Conservation (phyloP, 2,888 invertebrate genomes). For the Encarsia formosa region DNA sequence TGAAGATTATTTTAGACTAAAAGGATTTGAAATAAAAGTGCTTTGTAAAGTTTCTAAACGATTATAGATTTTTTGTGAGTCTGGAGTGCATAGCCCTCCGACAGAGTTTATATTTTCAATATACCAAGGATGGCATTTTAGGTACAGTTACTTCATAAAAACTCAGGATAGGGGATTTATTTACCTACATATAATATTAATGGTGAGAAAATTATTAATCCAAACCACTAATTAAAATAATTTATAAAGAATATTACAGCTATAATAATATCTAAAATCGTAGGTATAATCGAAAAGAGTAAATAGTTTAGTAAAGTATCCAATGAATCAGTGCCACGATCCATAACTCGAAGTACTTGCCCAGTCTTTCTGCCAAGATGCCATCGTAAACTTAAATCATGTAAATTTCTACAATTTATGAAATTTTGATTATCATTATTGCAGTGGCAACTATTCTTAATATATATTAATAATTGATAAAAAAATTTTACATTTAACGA, state of each 20-base stretch:
- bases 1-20: no score
- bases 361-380: constrained; percentile 94
- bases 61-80: no score
- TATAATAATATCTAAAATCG: constrained; percentile 85
- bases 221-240: constrained; percentile 91
- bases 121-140: no score
- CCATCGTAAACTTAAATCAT: constrained; percentile 88
- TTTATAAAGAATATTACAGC: constrained; percentile 86
- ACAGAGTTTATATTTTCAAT: no score
- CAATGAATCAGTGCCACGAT: constrained; percentile 94
- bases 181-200: constrained; percentile 91
- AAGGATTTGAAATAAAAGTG: no score
- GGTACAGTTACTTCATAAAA: no score
- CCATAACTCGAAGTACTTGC: constrained; percentile 94
- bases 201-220: constrained; percentile 87
- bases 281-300: constrained; percentile 89
- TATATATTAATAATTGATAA: no score
- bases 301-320: constrained; percentile 90
- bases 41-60: no score
- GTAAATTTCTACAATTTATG: constrained; percentile 79
- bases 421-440: no score
- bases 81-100: no score
- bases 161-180: not conserved
- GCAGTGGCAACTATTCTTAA: no score
- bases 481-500: not conserved